Base-by-base conservation (phyloP, 2,797 vertebrate genomes). In the Falco rusticolus region DNA sequence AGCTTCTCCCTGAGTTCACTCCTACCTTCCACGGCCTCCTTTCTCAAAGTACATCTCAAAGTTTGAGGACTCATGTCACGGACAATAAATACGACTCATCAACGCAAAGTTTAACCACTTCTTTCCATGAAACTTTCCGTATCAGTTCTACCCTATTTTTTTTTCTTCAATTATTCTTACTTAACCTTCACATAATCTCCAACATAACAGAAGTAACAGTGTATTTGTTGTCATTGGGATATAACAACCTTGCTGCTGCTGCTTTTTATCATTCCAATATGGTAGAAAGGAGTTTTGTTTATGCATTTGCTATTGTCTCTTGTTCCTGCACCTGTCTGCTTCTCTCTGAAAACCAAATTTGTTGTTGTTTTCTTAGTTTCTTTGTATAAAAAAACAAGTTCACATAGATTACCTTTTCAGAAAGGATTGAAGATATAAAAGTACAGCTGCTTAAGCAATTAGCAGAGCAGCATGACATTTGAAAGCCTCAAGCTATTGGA, bases 401-500 rank as follows among this genome's bases (percentile, higher is more conserved):
- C 74, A 57, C 76, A 80, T 51, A 78, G 72, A 95, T 94, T 78
- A 64, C 43, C 72, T 87, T 81, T 94, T 83, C 41, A 82, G 50
- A 95, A 87, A 66, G 33, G 20, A 88, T 41, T 64, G 65, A 65
- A 85, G 47, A 85, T 66, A 74, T 68, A 82, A 89, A 87, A 89
- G 91, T 89, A 94, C 93, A 96, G 60, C 88, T 96, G 96, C 54
- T 87, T 84, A 70, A 87, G 83, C 68, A 92, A 86, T 91, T 96
- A 96, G 77, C 16, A 34, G 48, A 95, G 59, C 83, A 96, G 93
- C 60, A 53, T 77, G 91, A 93, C 7, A 17, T 83, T 85, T 85
- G 75, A 57, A 87, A 87, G 93, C 94, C 86, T 92, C 34, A 60
- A 95, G 94, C 94, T 93, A 95, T 63, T 87, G 93, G 81, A 89